Conservation (phyloP, 1,140 invertebrate species). For the Cotesia glomerata region DNA sequence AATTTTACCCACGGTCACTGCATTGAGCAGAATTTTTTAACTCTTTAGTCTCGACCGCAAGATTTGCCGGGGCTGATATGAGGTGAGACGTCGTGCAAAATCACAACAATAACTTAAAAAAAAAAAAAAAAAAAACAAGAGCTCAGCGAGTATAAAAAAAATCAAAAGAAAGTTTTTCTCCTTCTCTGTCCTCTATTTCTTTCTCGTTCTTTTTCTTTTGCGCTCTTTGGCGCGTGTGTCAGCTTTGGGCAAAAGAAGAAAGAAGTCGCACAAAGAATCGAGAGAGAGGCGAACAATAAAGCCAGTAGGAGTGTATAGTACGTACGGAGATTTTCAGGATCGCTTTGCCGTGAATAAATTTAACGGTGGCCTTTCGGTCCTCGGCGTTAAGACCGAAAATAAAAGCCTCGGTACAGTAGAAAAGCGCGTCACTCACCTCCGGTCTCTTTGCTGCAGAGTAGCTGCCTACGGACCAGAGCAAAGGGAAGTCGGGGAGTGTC, state of each 20-base stretch:
- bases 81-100: constrained; percentile 8
- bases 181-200: too few species aligned
- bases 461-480: too few species aligned
- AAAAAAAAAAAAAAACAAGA: neutral
- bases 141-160: neutral
- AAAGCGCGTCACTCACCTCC: constrained; percentile 15
- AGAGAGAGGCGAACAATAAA: constrained; percentile 3
- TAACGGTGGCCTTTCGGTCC: constrained; percentile 34
- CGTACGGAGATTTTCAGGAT: constrained; percentile 17
- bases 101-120: neutral
- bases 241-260: neutral
- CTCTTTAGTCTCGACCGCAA: constrained; percentile 60
- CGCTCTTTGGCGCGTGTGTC: too few species aligned
- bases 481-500: neutral
- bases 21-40: constrained; percentile 29
- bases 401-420: constrained; percentile 25
- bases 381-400: constrained; percentile 36
- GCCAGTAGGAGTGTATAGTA: neutral
- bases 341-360: constrained; percentile 37
- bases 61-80: neutral
- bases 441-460: neutral
- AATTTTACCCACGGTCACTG: too few species aligned
- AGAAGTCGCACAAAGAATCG: neutral
- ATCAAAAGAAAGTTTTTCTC: neutral
- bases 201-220: too few species aligned